Evolutionary conservation across 2,113 vertebrate species (phyloP).

Genomic region (Mormyrus lacerda): DNA sequence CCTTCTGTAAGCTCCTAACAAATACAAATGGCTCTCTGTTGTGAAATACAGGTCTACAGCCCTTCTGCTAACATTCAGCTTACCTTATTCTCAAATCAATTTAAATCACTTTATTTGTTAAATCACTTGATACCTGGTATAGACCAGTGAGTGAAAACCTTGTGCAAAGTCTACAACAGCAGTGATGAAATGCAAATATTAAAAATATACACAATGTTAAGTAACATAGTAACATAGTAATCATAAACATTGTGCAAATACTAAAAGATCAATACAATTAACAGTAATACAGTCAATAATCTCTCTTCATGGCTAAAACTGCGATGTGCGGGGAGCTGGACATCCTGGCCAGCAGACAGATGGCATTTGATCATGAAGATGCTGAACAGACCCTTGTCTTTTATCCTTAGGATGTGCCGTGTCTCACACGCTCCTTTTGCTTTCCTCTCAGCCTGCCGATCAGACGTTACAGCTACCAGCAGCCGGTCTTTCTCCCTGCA

Average conservation of each 20-base stretch:
- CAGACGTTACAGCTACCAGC: background rate
- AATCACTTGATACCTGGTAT: background rate
- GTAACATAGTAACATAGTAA: background rate
- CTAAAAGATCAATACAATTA: background rate
- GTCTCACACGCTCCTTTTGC: background rate
- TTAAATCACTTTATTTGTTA: background rate
- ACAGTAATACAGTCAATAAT: background rate
- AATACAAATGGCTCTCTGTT: background rate
- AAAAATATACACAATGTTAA: background rate
- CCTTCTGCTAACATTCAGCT: background rate
- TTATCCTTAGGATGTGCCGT: background rate
- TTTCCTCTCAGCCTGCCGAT: background rate
- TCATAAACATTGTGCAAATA: background rate
- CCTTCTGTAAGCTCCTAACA: background rate
- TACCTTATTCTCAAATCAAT: background rate
- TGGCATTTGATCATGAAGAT: background rate
- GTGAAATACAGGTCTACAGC: background rate
- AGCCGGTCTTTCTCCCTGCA: background rate
- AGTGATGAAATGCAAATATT: background rate
- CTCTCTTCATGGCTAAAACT: background rate
- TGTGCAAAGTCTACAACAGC: background rate
- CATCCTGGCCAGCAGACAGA: background rate
- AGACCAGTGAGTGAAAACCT: background rate
- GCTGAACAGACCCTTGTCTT: background rate
- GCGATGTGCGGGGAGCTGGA: background rate